These are phyloP conservation scores for Reinhardtius hippoglossoides DNA, from an alignment of 2,113 vertebrate genomes.

Conservation along the genomic window DNA sequence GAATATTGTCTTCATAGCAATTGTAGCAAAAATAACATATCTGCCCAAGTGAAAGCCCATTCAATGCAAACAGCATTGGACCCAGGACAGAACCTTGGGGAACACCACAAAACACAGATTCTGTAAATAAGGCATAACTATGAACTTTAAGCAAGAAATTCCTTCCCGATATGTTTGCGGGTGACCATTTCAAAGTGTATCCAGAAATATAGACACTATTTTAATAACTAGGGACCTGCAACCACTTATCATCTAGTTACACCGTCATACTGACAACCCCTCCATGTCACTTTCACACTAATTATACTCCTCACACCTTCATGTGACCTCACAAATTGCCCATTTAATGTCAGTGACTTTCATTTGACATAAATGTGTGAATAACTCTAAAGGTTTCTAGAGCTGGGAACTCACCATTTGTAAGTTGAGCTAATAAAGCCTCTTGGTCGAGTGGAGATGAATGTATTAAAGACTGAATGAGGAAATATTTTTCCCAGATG, in stretches of 20 bases:
- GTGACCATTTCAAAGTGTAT: not conserved
- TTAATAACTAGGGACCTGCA: not conserved
- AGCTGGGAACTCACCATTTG: slow-evolving; percentile 1
- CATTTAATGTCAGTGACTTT: slow-evolving; percentile 6
- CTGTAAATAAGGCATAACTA: not conserved
- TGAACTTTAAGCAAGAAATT: not conserved
- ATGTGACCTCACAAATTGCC: not conserved
- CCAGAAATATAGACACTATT: no score
- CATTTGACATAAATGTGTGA: slow-evolving; percentile 13
- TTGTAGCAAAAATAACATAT: no score
- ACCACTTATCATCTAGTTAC: not conserved
- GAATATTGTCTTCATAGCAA: no score
- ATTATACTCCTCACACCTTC: not conserved
- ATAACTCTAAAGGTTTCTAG: slow-evolving; percentile 2
- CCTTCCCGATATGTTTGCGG: not conserved
- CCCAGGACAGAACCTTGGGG: not conserved
- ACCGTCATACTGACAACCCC: not conserved
- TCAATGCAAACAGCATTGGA: no score
- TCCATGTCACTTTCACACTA: not conserved
- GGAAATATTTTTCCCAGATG: not conserved
- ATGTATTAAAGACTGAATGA: not conserved
- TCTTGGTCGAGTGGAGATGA: not conserved
- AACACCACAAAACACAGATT: not conserved
- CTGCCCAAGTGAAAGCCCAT: no score
- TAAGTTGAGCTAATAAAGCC: not conserved